Percentiles rank a stretch among this genome's conserved stretches.
phyloP scores from a whole-genome alignment of 1,140 invertebrate genomes.

The Ceratosolen solmsi region DNA sequence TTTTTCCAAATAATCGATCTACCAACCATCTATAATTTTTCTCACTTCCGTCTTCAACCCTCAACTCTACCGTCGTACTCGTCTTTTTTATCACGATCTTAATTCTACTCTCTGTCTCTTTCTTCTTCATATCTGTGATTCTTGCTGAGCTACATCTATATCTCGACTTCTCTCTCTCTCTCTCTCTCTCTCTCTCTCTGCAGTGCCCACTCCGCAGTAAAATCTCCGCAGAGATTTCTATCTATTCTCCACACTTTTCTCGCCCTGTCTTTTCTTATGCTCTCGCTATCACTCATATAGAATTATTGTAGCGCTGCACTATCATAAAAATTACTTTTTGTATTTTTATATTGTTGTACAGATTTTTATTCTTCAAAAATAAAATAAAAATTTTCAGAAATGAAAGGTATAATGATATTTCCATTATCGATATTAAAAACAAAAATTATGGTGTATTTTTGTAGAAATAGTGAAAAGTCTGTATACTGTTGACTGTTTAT shows the following conservation, averaged over 20 bases:
- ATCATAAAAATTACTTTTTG: background rate
- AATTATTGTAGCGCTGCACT: background rate
- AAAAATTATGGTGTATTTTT: too few species aligned
- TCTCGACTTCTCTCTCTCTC: conserved; percentile 14
- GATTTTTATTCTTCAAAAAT: background rate
- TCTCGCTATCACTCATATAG: conserved; percentile 29
- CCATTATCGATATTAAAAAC: too few species aligned
- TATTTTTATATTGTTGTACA: background rate
- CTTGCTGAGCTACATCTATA: background rate
- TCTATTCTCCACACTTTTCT: conserved; percentile 40
- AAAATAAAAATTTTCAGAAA: too few species aligned
- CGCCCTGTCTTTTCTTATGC: conserved; percentile 8
- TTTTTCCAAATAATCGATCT: conserved; percentile 24
- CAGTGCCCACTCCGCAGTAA: conserved; percentile 50
- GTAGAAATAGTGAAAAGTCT: too few species aligned
- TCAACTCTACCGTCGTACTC: background rate
- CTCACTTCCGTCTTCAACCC: background rate
- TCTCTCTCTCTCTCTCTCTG: background rate
- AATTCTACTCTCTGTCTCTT: background rate
- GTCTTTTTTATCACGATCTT: background rate
- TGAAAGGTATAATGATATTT: too few species aligned
- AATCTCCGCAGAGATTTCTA: conserved; percentile 55
- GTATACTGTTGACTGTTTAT: too few species aligned
- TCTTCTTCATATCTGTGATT: conserved; percentile 8
- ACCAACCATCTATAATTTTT: background rate